Percentiles rank a stretch among this genome's conserved stretches.
Evolutionary conservation across 2,888 invertebrate species (phyloP).

Genomic region (Molorchus minor): DNA sequence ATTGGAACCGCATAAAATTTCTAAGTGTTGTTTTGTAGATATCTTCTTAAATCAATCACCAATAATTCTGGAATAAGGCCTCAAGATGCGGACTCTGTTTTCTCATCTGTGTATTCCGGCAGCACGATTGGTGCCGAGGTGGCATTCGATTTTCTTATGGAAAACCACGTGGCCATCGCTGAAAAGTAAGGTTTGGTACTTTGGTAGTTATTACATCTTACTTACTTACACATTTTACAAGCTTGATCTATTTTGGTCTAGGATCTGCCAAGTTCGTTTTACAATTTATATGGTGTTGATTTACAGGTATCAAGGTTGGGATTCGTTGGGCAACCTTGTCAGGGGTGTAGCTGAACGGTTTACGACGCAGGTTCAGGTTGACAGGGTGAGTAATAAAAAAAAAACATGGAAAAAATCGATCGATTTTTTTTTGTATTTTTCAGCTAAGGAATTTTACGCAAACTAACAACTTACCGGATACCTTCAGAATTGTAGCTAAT

Average conservation of each 20-base stretch:
- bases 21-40: conserved; percentile 39
- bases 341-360: conserved; percentile 39
- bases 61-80: conserved; percentile 59
- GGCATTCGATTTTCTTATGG: conserved; percentile 65
- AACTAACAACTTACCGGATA: conserved; percentile 12
- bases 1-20: no score
- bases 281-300: no score
- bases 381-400: conserved; percentile 22
- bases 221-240: no score
- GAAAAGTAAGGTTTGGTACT: conserved; percentile 35
- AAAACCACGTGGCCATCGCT: conserved; percentile 59
- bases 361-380: conserved; percentile 33
- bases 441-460: conserved; percentile 33
- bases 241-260: no score
- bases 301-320: conserved; percentile 38
- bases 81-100: conserved; percentile 62
- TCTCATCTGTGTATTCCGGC: conserved; percentile 65
- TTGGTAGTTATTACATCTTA: no score
- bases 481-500: conserved; percentile 12
- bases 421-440: conserved; percentile 28
- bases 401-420: no score
- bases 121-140: conserved; percentile 64
- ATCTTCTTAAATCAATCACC: conserved; percentile 46
- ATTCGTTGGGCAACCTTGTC: conserved; percentile 35
- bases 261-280: no score